Evolutionary conservation across 2,797 vertebrate genomes (phyloP).

Genomic region (Esox lucius): DNA sequence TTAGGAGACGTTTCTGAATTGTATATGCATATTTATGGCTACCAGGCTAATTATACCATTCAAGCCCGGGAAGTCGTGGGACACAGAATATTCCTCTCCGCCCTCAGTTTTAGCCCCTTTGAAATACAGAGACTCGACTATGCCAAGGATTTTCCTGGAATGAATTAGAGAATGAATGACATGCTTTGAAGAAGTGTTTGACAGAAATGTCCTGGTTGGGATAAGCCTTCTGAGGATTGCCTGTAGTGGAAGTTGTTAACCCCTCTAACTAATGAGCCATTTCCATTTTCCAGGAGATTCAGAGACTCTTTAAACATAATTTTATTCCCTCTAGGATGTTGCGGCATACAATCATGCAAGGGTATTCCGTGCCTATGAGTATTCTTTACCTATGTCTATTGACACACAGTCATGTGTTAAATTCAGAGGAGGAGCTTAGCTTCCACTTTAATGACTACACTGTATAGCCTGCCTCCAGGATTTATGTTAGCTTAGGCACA

Average conservation of each 20-base stretch:
- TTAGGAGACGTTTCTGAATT: conserved; percentile 48
- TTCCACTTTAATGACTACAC: too few species aligned
- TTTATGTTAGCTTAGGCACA: neutral
- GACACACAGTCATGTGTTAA: neutral
- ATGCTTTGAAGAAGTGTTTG: conserved; percentile 52
- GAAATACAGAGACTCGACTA: conserved; percentile 55
- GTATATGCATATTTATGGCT: conserved; percentile 44
- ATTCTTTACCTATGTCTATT: neutral
- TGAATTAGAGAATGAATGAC: conserved; percentile 30
- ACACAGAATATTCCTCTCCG: conserved; percentile 45
- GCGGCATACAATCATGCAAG: neutral
- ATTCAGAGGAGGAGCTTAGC: too few species aligned
- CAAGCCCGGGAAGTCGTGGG: conserved; percentile 36
- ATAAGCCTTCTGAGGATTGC: conserved; percentile 58
- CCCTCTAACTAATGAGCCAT: conserved; percentile 2
- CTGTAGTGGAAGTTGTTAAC: conserved; percentile 27
- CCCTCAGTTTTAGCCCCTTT: conserved; percentile 46
- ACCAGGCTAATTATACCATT: conserved; percentile 56
- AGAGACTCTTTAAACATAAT: neutral
- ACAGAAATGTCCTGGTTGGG: conserved; percentile 42
- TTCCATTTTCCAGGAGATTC: neutral
- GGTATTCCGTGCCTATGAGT: neutral
- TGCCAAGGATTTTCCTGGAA: conserved; percentile 53
- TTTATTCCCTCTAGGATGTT: neutral
- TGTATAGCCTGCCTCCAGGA: too few species aligned